Evolutionary conservation across 2,888 invertebrate genomes (phyloP).

Genomic region (Mesorhabditis spiculigera): DNA sequence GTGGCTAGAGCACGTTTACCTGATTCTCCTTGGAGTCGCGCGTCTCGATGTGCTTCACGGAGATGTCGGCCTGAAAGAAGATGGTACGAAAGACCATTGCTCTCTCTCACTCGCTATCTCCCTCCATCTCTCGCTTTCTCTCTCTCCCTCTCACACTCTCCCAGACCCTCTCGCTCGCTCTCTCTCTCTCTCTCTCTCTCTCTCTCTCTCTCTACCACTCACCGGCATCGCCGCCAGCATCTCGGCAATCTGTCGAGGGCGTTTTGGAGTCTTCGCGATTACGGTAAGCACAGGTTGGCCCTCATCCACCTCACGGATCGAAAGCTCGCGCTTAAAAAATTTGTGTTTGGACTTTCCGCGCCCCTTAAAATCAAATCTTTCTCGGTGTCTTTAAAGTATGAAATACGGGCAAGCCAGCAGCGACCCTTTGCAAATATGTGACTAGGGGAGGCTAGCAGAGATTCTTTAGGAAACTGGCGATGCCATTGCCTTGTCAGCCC

Average conservation of each 20-base stretch:
- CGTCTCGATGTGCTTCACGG: slow-evolving; percentile 41
- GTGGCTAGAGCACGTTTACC: too few species aligned
- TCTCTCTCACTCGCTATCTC: not conserved
- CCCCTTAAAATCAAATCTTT: not conserved
- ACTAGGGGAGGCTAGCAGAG: slow-evolving; percentile 13
- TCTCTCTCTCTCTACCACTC: slow-evolving; percentile 12
- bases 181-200: slow-evolving; percentile 4
- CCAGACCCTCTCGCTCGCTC: not conserved
- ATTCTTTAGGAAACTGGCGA: not conserved
- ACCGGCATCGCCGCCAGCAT: slow-evolving; percentile 49
- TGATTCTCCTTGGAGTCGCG: slow-evolving; percentile 31
- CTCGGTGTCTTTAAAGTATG: not conserved
- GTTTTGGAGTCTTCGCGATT: slow-evolving; percentile 42
- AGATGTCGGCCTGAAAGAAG: slow-evolving; percentile 20
- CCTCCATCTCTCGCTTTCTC: too few species aligned
- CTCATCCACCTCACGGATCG: slow-evolving; percentile 36
- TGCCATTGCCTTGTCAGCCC: too few species aligned
- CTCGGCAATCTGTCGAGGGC: slow-evolving; percentile 31
- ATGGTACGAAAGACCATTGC: too few species aligned
- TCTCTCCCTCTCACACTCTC: too few species aligned
- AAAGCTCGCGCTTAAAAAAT: slow-evolving; percentile 11
- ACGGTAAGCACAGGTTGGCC: slow-evolving; percentile 45
- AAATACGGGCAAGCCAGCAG: not conserved
- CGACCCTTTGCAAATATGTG: not conserved
- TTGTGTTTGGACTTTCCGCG: not conserved